Conservation (phyloP, 2,888 invertebrate genomes). For the Pherbina coryleti region DNA sequence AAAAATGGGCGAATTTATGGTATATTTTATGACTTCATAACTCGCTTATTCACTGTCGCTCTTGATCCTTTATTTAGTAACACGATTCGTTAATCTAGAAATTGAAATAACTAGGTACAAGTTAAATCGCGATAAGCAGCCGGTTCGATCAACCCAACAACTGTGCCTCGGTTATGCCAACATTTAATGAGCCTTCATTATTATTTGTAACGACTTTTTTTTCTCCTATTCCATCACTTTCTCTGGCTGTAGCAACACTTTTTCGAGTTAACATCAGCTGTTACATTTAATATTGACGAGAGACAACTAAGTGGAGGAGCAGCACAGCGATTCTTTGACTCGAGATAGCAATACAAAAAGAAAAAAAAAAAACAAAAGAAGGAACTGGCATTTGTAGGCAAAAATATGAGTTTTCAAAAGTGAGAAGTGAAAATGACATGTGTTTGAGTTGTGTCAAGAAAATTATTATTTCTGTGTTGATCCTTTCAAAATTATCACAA, state of each 20-base stretch:
- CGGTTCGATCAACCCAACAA: not conserved
- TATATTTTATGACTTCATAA: constrained; percentile 34
- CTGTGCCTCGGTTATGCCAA: not conserved
- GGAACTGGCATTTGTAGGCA: constrained; percentile 1
- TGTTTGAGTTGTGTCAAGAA: constrained; percentile 36
- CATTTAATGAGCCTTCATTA: constrained; percentile 32
- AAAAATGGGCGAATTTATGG: constrained; percentile 10
- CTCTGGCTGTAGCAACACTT: not conserved
- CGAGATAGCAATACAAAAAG: not conserved
- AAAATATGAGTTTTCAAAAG: constrained; percentile 20
- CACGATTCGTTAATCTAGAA: not conserved
- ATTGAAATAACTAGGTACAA: constrained; percentile 16
- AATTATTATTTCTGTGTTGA: constrained; percentile 15
- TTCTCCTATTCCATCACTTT: constrained; percentile 12
- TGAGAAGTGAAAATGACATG: constrained; percentile 18
- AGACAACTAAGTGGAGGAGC: not conserved
- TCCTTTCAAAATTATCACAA: not conserved
- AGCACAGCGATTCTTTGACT: not conserved
- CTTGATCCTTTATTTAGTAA: not conserved
- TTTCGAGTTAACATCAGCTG: constrained; percentile 18
- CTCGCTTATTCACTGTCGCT: not conserved
- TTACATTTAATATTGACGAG: not conserved
- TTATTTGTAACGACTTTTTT: constrained; percentile 26
- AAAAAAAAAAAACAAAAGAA: not conserved
- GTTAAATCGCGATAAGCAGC: constrained; percentile 10